Base-by-base conservation (phyloP, 2,888 invertebrate species). In the Idaea biselata region DNA sequence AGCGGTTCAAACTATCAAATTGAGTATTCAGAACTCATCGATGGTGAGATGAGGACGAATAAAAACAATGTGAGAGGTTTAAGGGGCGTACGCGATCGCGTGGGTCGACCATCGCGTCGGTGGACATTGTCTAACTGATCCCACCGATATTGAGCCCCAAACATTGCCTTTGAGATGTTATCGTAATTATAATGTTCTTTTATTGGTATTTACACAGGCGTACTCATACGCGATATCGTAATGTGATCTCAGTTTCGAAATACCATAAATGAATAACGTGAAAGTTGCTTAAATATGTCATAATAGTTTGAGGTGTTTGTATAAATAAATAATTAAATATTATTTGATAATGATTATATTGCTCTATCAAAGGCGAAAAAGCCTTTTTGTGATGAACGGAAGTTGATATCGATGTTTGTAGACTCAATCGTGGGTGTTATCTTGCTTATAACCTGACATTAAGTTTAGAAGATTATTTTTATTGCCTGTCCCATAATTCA, bases 151-250 rank as follows among this genome's bases (percentile, higher is more conserved):
- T 80, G 78, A 77, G 80, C 75, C 73, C 85, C 87, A 88, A 88
- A 89, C 89, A 88, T 84, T 82, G 81, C 82, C 78, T 79, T 73
- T 73, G 77, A 84, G 89, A 91, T 91, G 76, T 73, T 90, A 91
- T 91, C 91, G 76, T 82, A 86, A 88, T 91, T 90, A 90, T 91
- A 89, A 91, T 86, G 89, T 85, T 86, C 80, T 83, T 86, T 84
- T 89, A 89, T 88, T 87, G 86, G 83, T 90, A 87, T 90, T 90
- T 89, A 90, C 89, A 84, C 81, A 76, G 81, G 68, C 64, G 68
- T 70, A 69, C 68, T 67, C 61, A 60, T 61, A 63, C 58, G 58
- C 58, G 58, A 54, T 70, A 72, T 72, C 72, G 62, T 65, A 62
- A 72, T 65, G 64, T 72, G 68, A 72, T 72, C 72, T 69, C 53